phyloP scores from a whole-genome alignment of 2,888 invertebrate genomes.

The Trypoxylon attenuatum region DNA sequence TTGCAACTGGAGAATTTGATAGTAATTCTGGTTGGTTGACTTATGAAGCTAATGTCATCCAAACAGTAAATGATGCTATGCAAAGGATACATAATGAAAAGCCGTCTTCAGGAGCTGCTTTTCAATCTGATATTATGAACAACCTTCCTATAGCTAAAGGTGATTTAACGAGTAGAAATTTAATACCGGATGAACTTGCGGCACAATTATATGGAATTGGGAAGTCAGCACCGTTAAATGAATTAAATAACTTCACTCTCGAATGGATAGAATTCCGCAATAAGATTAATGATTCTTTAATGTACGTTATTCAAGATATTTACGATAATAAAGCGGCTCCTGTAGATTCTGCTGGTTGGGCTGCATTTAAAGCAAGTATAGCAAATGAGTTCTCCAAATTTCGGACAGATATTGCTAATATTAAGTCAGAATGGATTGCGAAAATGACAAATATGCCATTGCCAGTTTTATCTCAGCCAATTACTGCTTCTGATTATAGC shows the following conservation, averaged over 20 bases:
- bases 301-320: slow-evolving; percentile 33
- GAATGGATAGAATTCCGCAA: slow-evolving; percentile 45
- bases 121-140: background rate
- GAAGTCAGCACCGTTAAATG: no score
- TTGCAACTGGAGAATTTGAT: no score
- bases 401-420: slow-evolving; percentile 37
- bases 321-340: slow-evolving; percentile 27
- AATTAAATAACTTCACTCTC: slow-evolving; percentile 26
- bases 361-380: slow-evolving; percentile 32
- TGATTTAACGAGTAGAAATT: no score
- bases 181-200: no score
- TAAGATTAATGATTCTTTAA: slow-evolving; percentile 39
- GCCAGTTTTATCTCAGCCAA: no score
- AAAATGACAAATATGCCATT: background rate
- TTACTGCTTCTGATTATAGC: background rate
- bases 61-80: no score
- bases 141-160: no score
- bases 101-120: background rate
- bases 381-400: slow-evolving; percentile 47
- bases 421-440: slow-evolving; percentile 39
- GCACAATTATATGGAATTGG: no score
- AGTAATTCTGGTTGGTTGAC: no score
- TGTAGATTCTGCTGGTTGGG: slow-evolving; percentile 48
- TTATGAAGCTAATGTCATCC: no score
- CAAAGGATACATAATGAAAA: no score